Conservation (phyloP, 2,113 vertebrate genomes). For the Nothocercus julius region DNA sequence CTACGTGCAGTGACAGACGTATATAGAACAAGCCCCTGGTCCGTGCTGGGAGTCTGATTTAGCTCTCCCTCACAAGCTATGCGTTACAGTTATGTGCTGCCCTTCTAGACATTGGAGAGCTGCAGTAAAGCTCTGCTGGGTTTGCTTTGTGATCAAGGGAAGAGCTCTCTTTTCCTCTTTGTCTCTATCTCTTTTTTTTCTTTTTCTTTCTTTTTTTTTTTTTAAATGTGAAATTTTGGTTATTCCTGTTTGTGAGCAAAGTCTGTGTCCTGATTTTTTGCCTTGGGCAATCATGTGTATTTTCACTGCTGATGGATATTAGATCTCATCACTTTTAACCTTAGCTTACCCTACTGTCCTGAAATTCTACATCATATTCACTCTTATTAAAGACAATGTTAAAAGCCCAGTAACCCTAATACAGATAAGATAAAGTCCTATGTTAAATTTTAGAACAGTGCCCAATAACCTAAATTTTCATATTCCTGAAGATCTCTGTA, state of each 20-base stretch:
- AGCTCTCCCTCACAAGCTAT: constrained; percentile 42
- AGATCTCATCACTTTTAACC: background rate
- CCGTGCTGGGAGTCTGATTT: constrained; percentile 54
- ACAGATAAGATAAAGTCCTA: background rate
- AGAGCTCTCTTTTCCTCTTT: constrained; percentile 25
- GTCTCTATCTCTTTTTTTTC: too few relatives aligned
- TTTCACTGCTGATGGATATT: background rate
- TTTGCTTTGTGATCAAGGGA: background rate
- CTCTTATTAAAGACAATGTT: background rate
- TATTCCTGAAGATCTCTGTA: background rate
- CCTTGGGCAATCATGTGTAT: background rate
- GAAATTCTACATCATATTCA: background rate
- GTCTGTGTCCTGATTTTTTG: background rate
- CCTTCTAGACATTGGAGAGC: constrained; percentile 5
- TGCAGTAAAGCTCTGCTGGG: constrained; percentile 9
- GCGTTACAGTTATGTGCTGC: constrained; percentile 22
- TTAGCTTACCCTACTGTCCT: background rate
- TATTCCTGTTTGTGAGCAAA: background rate
- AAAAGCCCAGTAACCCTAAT: background rate
- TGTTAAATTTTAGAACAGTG: background rate
- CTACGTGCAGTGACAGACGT: constrained; percentile 25
- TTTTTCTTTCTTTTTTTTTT: background rate
- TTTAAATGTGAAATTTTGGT: background rate
- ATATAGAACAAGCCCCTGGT: background rate
- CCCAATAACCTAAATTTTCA: background rate